Base-by-base conservation (phyloP, 2,797 vertebrate species). In the Myotis vivesi region DNA sequence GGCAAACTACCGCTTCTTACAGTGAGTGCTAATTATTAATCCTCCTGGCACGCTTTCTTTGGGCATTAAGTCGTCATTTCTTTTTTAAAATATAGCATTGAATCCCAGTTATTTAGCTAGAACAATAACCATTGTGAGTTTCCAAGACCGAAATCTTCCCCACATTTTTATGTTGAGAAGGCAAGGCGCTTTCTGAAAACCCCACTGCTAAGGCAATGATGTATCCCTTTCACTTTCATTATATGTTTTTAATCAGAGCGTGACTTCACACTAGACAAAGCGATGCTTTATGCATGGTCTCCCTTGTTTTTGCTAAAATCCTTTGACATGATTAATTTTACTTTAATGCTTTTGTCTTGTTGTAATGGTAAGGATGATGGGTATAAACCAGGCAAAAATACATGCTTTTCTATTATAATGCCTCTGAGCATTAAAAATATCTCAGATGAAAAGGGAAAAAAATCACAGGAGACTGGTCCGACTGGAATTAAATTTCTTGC, bases 241-340 rank as follows among this genome's bases (percentile, higher is more conserved):
- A 99, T 99, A 99, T 99, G 99, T 99, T 99, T 99, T 99, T 99
- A 99, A 99, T 99, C 99, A 99, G 99, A 99, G 99, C 99, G 98
- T 99, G 99, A 99, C 99, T 99, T 99, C 99, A 99, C 99, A 99
- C 98, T 99, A 98, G 98, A 98, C 98, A 98, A 99, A 98, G 99
- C 98, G 98, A 99, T 98, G 98, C 98, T 99, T 99, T 99, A 99
- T 99, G 99, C 99, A 98, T 99, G 99, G 98, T 98, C 98, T 99
- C 98, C 97, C 98, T 99, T 99, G 99, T 99, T 99, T 99, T 99
- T 99, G 98, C 99, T 99, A 99, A 99, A 99, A 99, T 99, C 98
- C 99, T 99, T 98, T 99, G 98, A 99, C 99, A 99, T 99, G 99
- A 99, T 99, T 99, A 99, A 99, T 99, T 99, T 99, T 98, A 98